A percentile compares a stretch with the other conserved stretches of the same genome.
phyloP scores from a whole-genome alignment of 2,797 vertebrate species.

The Tinamus major region DNA sequence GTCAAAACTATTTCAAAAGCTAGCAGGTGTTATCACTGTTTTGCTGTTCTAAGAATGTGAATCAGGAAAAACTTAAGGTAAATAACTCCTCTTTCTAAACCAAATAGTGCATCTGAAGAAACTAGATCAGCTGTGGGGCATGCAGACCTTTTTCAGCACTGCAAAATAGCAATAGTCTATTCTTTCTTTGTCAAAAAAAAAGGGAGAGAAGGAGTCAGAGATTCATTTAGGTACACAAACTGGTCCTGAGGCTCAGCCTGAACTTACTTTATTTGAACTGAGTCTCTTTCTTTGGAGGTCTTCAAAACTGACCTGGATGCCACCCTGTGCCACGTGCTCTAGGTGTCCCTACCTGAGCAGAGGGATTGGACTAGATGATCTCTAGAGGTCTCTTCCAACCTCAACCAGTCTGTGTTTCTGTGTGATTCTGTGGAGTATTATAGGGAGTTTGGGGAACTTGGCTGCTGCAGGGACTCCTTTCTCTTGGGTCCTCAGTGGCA shows the following conservation, averaged over 20 bases:
- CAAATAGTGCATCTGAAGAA: background rate
- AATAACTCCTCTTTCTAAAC: background rate
- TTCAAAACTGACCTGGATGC: too few relatives aligned
- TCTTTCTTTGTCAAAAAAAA: background rate
- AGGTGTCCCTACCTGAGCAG: too few relatives aligned
- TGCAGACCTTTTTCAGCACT: background rate
- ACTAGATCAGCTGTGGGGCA: background rate
- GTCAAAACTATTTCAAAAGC: background rate
- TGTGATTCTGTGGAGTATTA: background rate
- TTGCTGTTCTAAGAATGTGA: background rate
- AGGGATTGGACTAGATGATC: too few relatives aligned
- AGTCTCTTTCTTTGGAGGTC: too few relatives aligned
- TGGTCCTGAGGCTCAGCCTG: background rate
- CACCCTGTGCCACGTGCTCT: too few relatives aligned
- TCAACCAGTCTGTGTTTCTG: too few relatives aligned
- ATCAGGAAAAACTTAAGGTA: background rate
- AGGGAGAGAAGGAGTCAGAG: background rate
- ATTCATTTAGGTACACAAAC: background rate
- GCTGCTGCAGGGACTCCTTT: rapidly evolving
- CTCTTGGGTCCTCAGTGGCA: background rate
- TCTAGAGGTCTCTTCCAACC: too few relatives aligned
- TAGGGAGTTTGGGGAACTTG: background rate
- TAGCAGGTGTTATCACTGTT: background rate
- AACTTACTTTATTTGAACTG: background rate
- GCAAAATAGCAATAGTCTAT: background rate